Base-by-base conservation (phyloP, 2,888 invertebrate genomes). In the Odontocolon sp. region DNA sequence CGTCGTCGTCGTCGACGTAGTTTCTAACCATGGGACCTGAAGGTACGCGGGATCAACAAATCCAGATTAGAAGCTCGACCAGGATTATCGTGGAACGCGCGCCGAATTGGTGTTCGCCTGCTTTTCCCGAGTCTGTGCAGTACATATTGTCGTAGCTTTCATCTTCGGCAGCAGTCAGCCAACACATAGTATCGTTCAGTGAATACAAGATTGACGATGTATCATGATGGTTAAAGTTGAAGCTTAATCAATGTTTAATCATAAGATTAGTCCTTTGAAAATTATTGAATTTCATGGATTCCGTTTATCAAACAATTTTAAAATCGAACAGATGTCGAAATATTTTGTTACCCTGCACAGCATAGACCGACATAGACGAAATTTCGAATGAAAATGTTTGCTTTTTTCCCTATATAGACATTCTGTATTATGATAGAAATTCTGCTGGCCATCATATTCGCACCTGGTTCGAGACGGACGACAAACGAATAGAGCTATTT, bases 301-400 rank as follows among this genome's bases (percentile, higher is more conserved):
- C n/a, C n/a, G 1, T 4, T 33, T 9, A 33, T 33, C 33, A 6
- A 21, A 9, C 11, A 23, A 36, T 38, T 21, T 21, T 31, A 26
- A 42, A 26, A 42, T n/a, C 28, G 8, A 54, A 63, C 73, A 63
- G 69, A 66, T 76, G 70, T 76, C 70, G 54, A 71, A 76, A 76
- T 71, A 67, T 67, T 56, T 54, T 21, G 26, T 66, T 54, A 16
- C 23, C 23, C n/a, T 6, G 31, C 8, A 21, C 38, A 11, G n/a
- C 11, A 5, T 11, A 9, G 6, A 33, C 8, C 9, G 28, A 9
- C 16, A 14, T 52, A 9, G 40, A 57, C 63, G 6, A 59, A 66
- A 66, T 70, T 59, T 38, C 6, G 8, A 72, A 72, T 54, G 63
- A 64, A 69, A 77, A 72, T 77, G 72, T 77, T 72, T 77, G 67